Base-by-base conservation (phyloP, 2,113 vertebrate genomes). In the Pseudorectes ferrugineus region DNA sequence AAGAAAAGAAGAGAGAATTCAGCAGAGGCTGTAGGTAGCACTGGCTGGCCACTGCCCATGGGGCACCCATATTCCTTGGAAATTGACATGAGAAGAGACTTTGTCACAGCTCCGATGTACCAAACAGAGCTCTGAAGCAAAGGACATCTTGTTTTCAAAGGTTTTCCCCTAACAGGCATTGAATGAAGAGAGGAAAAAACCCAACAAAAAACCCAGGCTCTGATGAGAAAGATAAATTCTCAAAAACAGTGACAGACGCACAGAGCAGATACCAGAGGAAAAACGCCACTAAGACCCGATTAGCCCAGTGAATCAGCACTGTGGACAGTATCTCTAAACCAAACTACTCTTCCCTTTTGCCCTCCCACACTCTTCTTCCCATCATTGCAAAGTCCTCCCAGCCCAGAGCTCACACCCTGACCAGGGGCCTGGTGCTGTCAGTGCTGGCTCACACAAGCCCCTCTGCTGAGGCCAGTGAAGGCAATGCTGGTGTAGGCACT, bases 151-250 rank as follows among this genome's bases (percentile, higher is more conserved):
- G 72, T 74, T 95, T 90, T 85, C 24, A 76, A 62, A 84, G 48
- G 58, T 88, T 96, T 94, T 91, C 38, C 62, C 87, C 76, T 74
- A 72, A 88, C 51, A 72, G n/a, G 11, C 85, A 68, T 16, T 95
- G 70, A 91, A 92, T 77, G 68, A 91, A 87, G 72, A 79, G 26
- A 62, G 6, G n/a, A 55, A 66, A 85, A 51, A 74, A 25, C 2
- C 24, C 38, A 87, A 43, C 42, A 86, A 67, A 95, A 89, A 33
- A 2, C 8, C 55, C 89, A 87, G 93, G 62, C 23, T 93, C 80
- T 93, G 96, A 96, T 95, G 74, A 95, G 45, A 82, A 93, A 96
- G 97, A 97, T 97, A 97, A 97, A 92, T 89, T 94, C 86, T 94
- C 59, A 90, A 96, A 94, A 94, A 43, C 92, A 94, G 55, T 46